Evolutionary conservation across 2,113 vertebrate species (phyloP).

Genomic region (Silurus glanis): DNA sequence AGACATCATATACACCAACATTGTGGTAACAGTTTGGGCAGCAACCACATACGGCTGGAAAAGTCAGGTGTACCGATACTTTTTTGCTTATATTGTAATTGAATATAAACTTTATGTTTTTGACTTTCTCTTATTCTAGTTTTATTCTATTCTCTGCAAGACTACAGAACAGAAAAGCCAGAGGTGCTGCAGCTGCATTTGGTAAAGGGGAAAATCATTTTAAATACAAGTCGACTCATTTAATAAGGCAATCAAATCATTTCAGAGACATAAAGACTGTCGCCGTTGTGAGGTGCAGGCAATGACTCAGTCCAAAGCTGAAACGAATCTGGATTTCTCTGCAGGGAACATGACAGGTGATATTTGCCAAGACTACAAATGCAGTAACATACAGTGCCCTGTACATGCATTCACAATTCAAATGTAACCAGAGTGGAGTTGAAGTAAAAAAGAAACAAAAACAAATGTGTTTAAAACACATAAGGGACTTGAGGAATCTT

Average conservation of each 20-base stretch:
- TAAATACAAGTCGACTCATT: neutral
- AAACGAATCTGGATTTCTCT: neutral
- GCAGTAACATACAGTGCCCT: neutral
- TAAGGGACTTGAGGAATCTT: neutral
- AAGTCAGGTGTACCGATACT: too few relatives aligned
- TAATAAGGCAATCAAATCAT: neutral
- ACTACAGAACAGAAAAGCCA: neutral
- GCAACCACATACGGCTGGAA: too few relatives aligned
- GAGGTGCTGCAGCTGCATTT: neutral
- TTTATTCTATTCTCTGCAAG: neutral
- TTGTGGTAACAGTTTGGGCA: too few relatives aligned
- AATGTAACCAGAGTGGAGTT: neutral
- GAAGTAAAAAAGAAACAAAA: neutral
- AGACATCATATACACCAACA: too few relatives aligned
- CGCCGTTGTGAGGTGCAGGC: neutral
- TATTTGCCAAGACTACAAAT: neutral
- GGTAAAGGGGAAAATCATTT: neutral
- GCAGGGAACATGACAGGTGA: neutral
- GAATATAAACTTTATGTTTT: neutral
- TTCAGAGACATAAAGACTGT: neutral
- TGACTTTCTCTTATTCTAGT: neutral
- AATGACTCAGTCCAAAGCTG: neutral
- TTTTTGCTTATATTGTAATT: too few relatives aligned
- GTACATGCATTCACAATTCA: neutral
- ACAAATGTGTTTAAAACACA: constrained; percentile 10